These are phyloP conservation scores for Ormyrus pomaceus DNA, from an alignment of 2,888 invertebrate genomes.

Conservation along the genomic window DNA sequence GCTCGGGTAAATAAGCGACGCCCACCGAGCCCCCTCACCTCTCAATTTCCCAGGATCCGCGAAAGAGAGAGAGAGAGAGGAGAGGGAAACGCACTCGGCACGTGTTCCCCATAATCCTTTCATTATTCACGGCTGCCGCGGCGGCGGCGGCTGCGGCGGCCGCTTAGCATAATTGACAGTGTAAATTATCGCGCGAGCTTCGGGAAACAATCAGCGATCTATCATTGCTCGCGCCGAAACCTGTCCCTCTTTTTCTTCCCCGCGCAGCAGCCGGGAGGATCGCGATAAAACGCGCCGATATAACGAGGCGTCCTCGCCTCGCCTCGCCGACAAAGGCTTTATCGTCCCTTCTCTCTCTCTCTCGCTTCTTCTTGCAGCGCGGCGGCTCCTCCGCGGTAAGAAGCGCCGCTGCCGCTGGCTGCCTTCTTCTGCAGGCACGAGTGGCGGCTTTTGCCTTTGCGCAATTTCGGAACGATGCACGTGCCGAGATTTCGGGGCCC, in stretches of 20 bases:
- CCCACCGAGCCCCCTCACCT: no score
- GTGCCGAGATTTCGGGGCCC: constrained; percentile 51
- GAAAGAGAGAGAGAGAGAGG: no score
- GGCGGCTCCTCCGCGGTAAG: not conserved
- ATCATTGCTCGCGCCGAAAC: constrained; percentile 41
- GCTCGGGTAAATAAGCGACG: no score
- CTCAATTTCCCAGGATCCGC: no score
- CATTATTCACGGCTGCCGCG: not conserved
- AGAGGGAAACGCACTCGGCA: no score
- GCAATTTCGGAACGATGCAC: constrained; percentile 50
- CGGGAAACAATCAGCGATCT: constrained; percentile 45
- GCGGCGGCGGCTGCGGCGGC: no score
- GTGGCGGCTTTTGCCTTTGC: constrained; percentile 35
- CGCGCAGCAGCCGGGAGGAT: constrained; percentile 2
- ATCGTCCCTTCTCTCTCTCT: constrained; percentile 10
- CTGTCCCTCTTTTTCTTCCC: not conserved
- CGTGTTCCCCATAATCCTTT: not conserved
- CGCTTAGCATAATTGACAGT: constrained; percentile 38
- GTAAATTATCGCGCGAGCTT: constrained; percentile 27
- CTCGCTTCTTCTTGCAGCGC: constrained; percentile 16
- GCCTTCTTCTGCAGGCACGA: no score
- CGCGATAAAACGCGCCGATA: constrained; percentile 52
- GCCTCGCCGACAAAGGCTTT: constrained; percentile 50
- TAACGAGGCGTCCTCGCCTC: constrained; percentile 51
- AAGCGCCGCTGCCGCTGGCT: constrained; percentile 10